Conservation (phyloP, 2,888 invertebrate species). For the Ophonus ardosiacus region DNA sequence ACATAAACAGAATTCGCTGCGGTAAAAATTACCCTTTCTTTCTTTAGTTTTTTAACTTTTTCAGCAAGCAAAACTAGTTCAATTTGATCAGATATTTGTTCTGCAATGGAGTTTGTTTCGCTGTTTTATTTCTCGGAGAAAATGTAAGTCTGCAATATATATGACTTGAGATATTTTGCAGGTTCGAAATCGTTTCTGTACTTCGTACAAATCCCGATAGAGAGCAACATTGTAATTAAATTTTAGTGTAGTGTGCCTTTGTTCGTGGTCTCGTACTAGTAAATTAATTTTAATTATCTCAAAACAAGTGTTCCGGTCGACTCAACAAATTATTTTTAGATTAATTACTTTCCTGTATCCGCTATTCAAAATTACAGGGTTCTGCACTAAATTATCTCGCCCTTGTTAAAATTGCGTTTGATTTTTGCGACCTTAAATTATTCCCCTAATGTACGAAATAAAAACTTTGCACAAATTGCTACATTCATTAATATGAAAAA, state of each 20-base stretch:
- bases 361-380: constrained; percentile 17
- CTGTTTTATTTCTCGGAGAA: constrained; percentile 15
- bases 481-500: too few species aligned
- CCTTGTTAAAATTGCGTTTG: neutral
- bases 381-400: neutral
- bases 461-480: neutral
- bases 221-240: constrained; percentile 41
- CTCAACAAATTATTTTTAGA: constrained; percentile 46
- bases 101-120: constrained; percentile 7
- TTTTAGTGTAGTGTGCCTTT: constrained; percentile 18
- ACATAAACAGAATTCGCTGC: constrained; percentile 27
- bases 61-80: constrained; percentile 19
- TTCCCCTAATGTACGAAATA: neutral
- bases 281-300: constrained; percentile 43
- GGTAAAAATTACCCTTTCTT: constrained; percentile 40
- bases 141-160: constrained; percentile 31
- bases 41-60: neutral
- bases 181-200: neutral
- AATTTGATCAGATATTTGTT: constrained; percentile 36
- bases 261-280: constrained; percentile 22
- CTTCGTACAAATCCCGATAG: constrained; percentile 28
- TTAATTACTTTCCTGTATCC: constrained; percentile 11
- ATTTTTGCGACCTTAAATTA: neutral
- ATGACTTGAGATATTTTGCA: constrained; percentile 23
- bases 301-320: constrained; percentile 37